Evolutionary conservation across 37 sponge, comb jelly and placozoan species (phyloP), one percentile per base, ranked within the genome.

Genomic region (Spongilla lacustris): DNA sequence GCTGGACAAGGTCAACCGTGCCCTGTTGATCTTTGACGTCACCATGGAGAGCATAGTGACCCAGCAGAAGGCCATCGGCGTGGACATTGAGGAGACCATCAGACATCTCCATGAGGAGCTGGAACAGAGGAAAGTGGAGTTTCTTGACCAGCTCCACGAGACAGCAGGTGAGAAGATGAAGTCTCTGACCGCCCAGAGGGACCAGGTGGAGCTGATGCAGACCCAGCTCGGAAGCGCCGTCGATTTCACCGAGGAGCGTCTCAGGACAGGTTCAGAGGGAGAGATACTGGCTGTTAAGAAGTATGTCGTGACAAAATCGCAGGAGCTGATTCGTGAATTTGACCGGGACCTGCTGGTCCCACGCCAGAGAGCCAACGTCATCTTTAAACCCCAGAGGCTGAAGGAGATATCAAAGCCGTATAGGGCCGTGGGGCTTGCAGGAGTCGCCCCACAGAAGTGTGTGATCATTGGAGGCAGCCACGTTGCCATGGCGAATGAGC

Each of bases 61-160:
- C 21, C 85, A 85, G 32, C n/a, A 71, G 66, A 41, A 21, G 48
- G 26, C 14, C n/a, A 26, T 73, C 46, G 72, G 74, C 28, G 27
- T 34, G 4, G 50, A 21, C 26, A 73, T 83, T 35, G 29, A 25
- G 23, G 72, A 41, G 17, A 74, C 35, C 31, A 17, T 83, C 38
- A 48, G 19, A 2, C 11, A 38, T 13, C 35, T 84, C 3, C 72
- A 48, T 26, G 73, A 78, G 31, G 37, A 31, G 23, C 78, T 89
- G 13, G 79, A 77, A 5, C 28, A 23, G 10, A 79, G 83, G 27
- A 67, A 84, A 38, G 50, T 49, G 13, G 68, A 32, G 23, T 23
- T 81, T 2, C 29, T 83, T 1, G 14, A 30, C n/a, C 29, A 81
- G 34, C 32, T 89, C 17, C 84, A 58, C 46, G 84, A 83, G 36